Evolutionary conservation across 1,140 invertebrate species (phyloP).

Genomic region (Drosophila sturtevanti): DNA sequence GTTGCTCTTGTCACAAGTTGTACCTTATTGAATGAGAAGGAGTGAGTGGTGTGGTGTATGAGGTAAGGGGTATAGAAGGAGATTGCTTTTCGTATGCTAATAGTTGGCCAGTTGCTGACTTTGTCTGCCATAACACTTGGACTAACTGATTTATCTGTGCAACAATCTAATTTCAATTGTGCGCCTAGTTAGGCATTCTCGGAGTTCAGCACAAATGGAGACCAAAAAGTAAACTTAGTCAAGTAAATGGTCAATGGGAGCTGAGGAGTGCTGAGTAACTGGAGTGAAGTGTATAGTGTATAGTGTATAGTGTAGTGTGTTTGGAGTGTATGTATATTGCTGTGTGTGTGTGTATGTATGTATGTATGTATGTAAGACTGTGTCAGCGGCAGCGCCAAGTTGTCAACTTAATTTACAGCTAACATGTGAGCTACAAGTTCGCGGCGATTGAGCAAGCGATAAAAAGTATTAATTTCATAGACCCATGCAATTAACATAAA

Average conservation of each 20-base stretch:
- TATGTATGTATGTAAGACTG: conserved; percentile 11
- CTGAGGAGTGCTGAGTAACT: neutral
- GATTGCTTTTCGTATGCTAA: conserved; percentile 18
- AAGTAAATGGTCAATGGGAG: conserved; percentile 13
- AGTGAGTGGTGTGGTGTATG: neutral
- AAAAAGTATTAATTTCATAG: conserved; percentile 82
- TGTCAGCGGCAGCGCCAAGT: conserved; percentile 70
- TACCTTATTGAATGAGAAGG: neutral
- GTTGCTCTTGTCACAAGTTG: neutral
- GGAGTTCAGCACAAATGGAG: conserved; percentile 14
- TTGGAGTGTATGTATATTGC: neutral
- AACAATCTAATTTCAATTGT: conserved; percentile 65
- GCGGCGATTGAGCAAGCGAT: conserved; percentile 77
- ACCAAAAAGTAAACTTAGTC: conserved; percentile 11
- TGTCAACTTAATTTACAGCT: conserved; percentile 81
- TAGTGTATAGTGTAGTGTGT: neutral
- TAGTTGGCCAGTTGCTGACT: conserved; percentile 9
- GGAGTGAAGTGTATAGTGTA: neutral
- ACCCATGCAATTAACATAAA: conserved; percentile 76
- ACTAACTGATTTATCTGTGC: conserved; percentile 59
- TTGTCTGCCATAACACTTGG: conserved; percentile 22
- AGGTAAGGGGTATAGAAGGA: too few relatives aligned
- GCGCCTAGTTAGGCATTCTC: conserved; percentile 27
- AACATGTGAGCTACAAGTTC: conserved; percentile 81
- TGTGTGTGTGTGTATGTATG: neutral